Percentiles rank a stretch among this genome's conserved stretches.
Conservation (phyloP, 2,797 vertebrate genomes). For the Leptoclinus maculatus region DNA sequence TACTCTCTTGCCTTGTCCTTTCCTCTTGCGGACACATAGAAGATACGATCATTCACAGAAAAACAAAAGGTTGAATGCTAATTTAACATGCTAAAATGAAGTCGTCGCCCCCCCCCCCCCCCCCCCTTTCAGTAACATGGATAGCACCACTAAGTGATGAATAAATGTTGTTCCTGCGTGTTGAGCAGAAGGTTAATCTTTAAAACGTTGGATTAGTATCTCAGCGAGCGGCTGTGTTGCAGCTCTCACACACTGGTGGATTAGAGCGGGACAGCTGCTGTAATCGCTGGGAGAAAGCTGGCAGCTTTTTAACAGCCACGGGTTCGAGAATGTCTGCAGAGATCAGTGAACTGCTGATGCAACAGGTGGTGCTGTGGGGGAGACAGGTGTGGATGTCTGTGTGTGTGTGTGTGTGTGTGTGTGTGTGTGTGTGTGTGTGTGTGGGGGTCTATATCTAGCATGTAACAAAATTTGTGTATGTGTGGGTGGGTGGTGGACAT, state of each 20-base stretch:
- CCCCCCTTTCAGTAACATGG: neutral
- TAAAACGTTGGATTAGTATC: constrained; percentile 55
- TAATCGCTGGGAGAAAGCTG: constrained; percentile 51
- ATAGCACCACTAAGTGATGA: neutral
- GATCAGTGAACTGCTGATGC: constrained; percentile 42
- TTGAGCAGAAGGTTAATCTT: constrained; percentile 46
- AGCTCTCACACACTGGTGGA: constrained; percentile 37
- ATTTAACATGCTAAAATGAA: neutral
- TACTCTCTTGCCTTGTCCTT: too few species aligned
- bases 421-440: neutral
- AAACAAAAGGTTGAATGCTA: neutral
- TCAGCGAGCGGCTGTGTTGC: constrained; percentile 31
- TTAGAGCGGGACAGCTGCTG: constrained; percentile 74
- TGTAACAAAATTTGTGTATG: constrained; percentile 27
- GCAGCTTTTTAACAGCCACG: constrained; percentile 29
- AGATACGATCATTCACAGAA: too few species aligned
- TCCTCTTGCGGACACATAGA: too few species aligned
- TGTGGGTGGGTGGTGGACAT: constrained; percentile 6
- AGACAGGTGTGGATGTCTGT: constrained; percentile 65
- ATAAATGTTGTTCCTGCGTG: neutral
- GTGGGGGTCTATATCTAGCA: constrained; percentile 43
- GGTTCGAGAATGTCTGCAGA: constrained; percentile 55
- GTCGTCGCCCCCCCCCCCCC: too few species aligned
- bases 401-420: constrained; percentile 11
- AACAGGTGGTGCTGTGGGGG: constrained; percentile 71